Conservation (phyloP, 2,797 vertebrate species). For the Lacerta bilineata region DNA sequence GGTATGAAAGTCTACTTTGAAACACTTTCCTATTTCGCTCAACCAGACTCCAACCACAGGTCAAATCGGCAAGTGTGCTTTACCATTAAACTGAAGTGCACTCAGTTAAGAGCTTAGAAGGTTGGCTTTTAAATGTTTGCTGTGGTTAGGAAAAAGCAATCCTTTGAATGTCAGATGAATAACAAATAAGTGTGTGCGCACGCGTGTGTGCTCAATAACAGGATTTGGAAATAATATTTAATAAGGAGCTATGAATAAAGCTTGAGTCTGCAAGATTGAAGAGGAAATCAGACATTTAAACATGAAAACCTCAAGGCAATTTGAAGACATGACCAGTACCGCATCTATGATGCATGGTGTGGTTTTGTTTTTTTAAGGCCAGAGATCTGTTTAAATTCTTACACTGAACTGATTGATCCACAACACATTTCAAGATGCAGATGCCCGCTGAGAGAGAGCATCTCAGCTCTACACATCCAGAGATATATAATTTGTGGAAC, state of each 20-base stretch:
- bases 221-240: constrained; percentile 49
- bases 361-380: constrained; percentile 26
- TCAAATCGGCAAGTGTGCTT: constrained; percentile 30
- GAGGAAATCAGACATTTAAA: constrained; percentile 55
- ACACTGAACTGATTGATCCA: constrained; percentile 50
- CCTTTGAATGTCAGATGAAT: neutral
- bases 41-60: rapidly evolving
- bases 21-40: constrained; percentile 20
- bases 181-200: neutral
- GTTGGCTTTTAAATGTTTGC: constrained; percentile 41
- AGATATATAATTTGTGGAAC: constrained; percentile 57
- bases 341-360: constrained; percentile 49
- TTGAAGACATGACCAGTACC: constrained; percentile 58
- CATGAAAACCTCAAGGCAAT: constrained; percentile 48
- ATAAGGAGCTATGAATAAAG: constrained; percentile 42
- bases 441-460: constrained; percentile 52
- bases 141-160: neutral
- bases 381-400: constrained; percentile 62
- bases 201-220: constrained; percentile 26
- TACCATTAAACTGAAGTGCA: constrained; percentile 17
- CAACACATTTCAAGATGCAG: constrained; percentile 50
- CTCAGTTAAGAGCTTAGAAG: constrained; percentile 28
- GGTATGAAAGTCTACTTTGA: constrained; percentile 6
- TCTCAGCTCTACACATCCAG: constrained; percentile 47
- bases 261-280: constrained; percentile 21